Evolutionary conservation across 2,113 vertebrate species (phyloP).

Genomic region (Cervus canadensis): DNA sequence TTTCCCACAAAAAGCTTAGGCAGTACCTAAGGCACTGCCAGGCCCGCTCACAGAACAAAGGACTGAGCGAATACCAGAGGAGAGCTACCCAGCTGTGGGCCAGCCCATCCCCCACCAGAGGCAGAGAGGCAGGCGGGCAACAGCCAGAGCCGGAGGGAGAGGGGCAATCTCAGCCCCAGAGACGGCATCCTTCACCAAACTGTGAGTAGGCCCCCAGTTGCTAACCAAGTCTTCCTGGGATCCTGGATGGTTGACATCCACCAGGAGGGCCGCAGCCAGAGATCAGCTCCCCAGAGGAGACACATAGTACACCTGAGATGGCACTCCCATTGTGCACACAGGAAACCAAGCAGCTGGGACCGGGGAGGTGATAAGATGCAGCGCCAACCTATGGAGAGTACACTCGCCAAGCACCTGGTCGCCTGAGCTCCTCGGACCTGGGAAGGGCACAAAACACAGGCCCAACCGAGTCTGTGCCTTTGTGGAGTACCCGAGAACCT

Average conservation of each 20-base stretch:
- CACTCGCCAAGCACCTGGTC: not conserved
- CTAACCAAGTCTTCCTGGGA: not conserved
- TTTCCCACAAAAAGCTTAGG: not conserved
- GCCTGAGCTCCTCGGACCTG: not conserved
- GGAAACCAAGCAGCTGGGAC: not conserved
- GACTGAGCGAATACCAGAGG: not conserved
- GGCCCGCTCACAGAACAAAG: not conserved
- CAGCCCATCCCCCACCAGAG: not conserved
- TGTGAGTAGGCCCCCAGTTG: not conserved
- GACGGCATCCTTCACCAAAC: not conserved
- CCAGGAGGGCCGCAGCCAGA: not conserved
- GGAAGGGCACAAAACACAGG: not conserved
- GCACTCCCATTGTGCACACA: not conserved
- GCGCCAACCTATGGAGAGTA: not conserved
- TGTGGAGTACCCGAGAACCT: not conserved
- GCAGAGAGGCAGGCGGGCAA: not conserved
- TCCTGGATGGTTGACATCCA: not conserved
- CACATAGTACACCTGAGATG: not conserved
- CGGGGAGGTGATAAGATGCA: not conserved
- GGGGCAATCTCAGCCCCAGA: not conserved
- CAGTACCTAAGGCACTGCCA: not conserved
- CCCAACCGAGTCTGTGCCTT: not conserved
- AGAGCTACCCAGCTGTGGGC: not conserved
- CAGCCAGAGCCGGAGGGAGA: not conserved
- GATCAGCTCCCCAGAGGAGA: not conserved